Base-by-base conservation (phyloP, 2,888 invertebrate genomes). In the Clanis bilineata region DNA sequence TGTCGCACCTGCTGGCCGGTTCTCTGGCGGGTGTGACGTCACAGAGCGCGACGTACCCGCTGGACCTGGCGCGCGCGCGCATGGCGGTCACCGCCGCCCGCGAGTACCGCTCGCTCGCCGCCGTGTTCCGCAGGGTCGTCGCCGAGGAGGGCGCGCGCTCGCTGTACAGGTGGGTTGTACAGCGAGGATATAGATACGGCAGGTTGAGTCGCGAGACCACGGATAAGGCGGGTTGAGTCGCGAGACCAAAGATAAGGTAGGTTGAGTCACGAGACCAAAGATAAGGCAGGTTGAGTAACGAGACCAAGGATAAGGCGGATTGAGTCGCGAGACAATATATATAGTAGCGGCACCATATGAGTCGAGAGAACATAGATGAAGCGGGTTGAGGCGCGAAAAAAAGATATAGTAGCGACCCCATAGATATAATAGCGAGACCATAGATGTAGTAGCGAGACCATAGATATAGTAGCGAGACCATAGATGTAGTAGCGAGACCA, bases 1-100 rank as follows among this genome's bases (percentile, higher is more conserved):
- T 89, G 5, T 88, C 91, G 60, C 94, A 96, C 72, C 96, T 98
- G 80, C 64, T 98, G 54, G 98, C 99, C 38, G 99, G 99, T 0
- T 97, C 99, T 0, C 85, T 99, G 72, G 99, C 99, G 2, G 99
- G 99, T 10, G 95, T 97, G 56, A 98, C 99, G 58, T 98, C 99
- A 4, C 98, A 98, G 79, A 95, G 96, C 43, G 88, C 96, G 59
- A 99, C 99, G 0, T 99, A 99, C 92, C 99, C 99, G 0, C 92
- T 99, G 73, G 99, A 99, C 90, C 93, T 99, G 82, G 99, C 98
- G 22, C 94, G 99, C 70, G 99, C 99, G 18, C 93, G 99, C 71
- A 98, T 99, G 97, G 99, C 99, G 12, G 98, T 99, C 23, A 98
- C 98, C 3, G 94, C 95, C 64, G 96, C 96, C 78, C 90, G 93